phyloP scores from a whole-genome alignment of 2,797 vertebrate species.

The Muscicapa comitata region DNA sequence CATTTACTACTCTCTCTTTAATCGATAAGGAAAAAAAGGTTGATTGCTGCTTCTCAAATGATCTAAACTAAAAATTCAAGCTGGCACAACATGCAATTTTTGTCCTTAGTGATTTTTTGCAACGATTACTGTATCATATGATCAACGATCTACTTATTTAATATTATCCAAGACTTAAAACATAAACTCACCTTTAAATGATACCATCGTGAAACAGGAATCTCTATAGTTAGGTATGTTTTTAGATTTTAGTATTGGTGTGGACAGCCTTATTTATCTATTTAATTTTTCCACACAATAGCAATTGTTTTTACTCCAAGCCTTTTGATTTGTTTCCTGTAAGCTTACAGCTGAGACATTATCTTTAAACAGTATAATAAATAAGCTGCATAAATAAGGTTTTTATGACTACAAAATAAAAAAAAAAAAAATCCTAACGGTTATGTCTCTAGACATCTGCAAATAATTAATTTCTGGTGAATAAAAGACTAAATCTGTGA shows the following conservation, averaged over 20 bases:
- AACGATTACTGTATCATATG: not conserved
- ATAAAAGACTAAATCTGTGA: not conserved
- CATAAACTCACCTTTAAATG: not conserved
- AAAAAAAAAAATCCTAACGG: not conserved
- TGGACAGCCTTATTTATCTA: not conserved
- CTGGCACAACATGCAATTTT: not conserved
- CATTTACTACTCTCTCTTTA: not conserved
- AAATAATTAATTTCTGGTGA: not conserved
- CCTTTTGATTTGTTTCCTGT: not conserved
- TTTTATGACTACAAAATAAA: not conserved
- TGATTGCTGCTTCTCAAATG: not conserved
- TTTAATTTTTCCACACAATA: not conserved
- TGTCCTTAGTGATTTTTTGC: not conserved
- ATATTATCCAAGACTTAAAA: not conserved
- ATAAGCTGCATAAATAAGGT: not conserved
- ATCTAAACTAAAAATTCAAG: not conserved
- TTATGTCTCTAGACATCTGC: not conserved
- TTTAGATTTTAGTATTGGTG: not conserved
- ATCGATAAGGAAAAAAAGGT: not conserved
- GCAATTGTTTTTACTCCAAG: not conserved
- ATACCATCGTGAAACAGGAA: not conserved
- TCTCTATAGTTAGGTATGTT: not conserved
- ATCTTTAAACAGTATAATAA: not conserved
- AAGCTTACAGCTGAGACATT: not conserved
- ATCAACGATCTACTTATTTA: not conserved